Evolutionary conservation across 64 coral and sea anemone genomes (phyloP).

Genomic region (Trachythela sp.): DNA sequence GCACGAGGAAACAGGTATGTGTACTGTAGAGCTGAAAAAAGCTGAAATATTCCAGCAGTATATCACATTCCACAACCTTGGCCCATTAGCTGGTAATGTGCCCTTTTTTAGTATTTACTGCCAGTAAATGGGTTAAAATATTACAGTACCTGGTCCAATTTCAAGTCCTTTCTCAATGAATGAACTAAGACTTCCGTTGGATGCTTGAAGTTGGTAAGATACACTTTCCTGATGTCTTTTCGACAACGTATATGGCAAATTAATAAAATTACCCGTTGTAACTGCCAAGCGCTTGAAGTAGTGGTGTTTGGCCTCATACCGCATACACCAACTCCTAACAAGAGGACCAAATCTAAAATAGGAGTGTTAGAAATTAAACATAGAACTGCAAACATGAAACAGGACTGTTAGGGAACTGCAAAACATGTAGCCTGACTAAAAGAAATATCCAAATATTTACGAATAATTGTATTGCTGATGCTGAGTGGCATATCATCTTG

Average conservation of each 20-base stretch:
- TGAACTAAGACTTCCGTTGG: neutral
- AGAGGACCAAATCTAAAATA: neutral
- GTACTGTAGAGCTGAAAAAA: too few relatives aligned
- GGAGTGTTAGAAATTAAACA: too few relatives aligned
- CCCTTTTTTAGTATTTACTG: too few relatives aligned
- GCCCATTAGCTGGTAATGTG: too few relatives aligned
- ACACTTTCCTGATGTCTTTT: neutral
- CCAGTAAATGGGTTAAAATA: neutral
- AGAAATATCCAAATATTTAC: neutral
- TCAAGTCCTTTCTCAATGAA: neutral
- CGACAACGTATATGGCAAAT: neutral
- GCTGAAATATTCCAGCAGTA: too few relatives aligned
- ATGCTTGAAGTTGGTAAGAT: neutral
- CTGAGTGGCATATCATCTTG: too few relatives aligned
- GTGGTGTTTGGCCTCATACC: neutral
- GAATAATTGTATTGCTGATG: neutral
- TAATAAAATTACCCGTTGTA: neutral
- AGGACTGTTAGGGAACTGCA: too few relatives aligned
- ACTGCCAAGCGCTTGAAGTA: neutral
- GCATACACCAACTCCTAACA: neutral
- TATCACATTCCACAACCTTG: too few relatives aligned
- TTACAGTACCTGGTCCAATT: constrained; percentile 8
- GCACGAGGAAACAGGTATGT: too few relatives aligned
- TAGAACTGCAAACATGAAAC: too few relatives aligned
- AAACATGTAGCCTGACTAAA: too few relatives aligned